These are phyloP conservation scores for Heliconius erato DNA, from an alignment of 2,888 invertebrate genomes.

Conservation along the genomic window DNA sequence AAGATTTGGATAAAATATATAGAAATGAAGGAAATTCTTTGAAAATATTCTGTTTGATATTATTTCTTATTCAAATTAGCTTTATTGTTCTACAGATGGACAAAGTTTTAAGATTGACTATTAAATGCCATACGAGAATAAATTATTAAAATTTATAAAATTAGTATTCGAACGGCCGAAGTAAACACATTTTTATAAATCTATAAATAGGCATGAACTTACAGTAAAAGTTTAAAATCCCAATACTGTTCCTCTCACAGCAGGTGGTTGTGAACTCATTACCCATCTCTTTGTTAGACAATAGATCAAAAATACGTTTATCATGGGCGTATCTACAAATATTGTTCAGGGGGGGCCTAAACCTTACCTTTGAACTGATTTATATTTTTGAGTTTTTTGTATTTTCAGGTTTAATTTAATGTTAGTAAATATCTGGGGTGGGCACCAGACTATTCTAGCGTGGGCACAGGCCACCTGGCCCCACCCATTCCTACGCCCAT, in stretches of 20 bases:
- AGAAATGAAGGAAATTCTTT: background rate
- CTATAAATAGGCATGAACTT: background rate
- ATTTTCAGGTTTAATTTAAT: no score
- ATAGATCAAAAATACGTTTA: background rate
- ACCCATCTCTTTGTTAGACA: background rate
- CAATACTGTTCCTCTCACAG: background rate
- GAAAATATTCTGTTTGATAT: background rate
- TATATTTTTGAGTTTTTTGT: no score
- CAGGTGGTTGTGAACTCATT: background rate
- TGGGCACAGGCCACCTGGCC: no score
- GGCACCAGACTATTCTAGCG: no score
- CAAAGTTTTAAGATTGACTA: background rate
- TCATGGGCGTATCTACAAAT: background rate
- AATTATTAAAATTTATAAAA: background rate
- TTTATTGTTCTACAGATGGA: conserved; percentile 9
- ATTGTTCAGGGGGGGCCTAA: no score
- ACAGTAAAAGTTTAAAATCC: background rate
- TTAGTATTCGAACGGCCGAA: background rate
- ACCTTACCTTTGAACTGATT: no score
- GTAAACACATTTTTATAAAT: background rate
- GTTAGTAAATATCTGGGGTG: no score
- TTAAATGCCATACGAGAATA: background rate
- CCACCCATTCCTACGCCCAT: no score
- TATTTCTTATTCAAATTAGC: background rate
- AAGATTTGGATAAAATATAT: conserved; percentile 10